A percentile compares a stretch with the other conserved stretches of the same genome.
These are phyloP conservation scores for Triops cancriformis DNA, from an alignment of 1,140 invertebrate genomes.

Conservation along the genomic window DNA sequence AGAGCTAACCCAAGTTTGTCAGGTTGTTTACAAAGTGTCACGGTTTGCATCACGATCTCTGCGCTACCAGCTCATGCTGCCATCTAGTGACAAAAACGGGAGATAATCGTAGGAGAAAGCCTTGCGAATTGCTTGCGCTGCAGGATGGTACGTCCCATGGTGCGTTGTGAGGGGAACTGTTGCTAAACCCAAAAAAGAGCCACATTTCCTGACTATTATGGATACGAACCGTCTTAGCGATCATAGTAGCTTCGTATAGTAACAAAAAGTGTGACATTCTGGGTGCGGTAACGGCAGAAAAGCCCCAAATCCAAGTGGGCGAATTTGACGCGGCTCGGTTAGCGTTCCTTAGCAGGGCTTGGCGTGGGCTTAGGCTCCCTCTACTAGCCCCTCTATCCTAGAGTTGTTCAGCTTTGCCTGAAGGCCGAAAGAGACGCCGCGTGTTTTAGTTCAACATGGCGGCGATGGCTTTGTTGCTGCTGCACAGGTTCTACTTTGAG, in stretches of 20 bases:
- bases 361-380: too few relatives aligned
- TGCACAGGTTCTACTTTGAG: constrained; percentile 1
- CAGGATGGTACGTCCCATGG: neutral
- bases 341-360: neutral
- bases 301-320: neutral
- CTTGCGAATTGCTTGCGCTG: neutral
- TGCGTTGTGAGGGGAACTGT: neutral
- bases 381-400: neutral
- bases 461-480: constrained; percentile 8
- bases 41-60: too few relatives aligned
- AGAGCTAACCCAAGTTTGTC: too few relatives aligned
- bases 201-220: neutral
- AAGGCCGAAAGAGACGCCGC: constrained; percentile 8
- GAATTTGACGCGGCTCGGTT: neutral
- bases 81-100: neutral
- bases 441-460: constrained; percentile 10
- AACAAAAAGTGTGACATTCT: neutral
- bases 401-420: neutral
- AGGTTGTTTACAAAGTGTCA: too few relatives aligned
- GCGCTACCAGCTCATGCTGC: too few relatives aligned
- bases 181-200: neutral
- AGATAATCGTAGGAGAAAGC: too few relatives aligned
- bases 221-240: too few relatives aligned
- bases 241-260: too few relatives aligned
- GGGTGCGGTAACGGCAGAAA: neutral